Conservation (phyloP, 2,113 vertebrate genomes). For the Microtus pennsylvanicus region DNA sequence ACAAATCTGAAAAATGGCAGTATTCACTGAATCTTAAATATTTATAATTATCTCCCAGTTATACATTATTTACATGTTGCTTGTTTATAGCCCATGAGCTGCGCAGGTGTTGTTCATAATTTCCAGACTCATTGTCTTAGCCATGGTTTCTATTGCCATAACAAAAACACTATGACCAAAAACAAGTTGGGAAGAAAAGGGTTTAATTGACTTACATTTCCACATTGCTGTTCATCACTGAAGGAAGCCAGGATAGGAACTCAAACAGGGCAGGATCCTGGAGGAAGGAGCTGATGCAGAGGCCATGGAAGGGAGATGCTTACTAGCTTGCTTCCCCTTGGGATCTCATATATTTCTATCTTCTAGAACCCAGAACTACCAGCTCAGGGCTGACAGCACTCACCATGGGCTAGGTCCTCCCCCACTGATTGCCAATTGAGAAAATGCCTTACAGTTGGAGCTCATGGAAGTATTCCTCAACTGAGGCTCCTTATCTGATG, state of each 20-base stretch:
- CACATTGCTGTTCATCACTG: not conserved
- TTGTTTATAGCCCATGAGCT: conserved; percentile 53
- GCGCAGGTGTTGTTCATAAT: conserved; percentile 52
- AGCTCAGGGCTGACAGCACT: no score
- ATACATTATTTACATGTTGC: conserved; percentile 46
- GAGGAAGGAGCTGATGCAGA: not conserved
- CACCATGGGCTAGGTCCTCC: no score
- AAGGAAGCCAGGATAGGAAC: not conserved
- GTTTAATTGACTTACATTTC: not conserved
- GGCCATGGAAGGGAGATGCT: no score
- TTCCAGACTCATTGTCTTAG: conserved; percentile 40
- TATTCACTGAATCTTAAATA: conserved; percentile 54
- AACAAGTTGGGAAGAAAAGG: not conserved
- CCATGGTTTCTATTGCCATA: not conserved
- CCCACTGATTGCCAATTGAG: no score
- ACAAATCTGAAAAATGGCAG: conserved; percentile 54
- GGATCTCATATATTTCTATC: no score
- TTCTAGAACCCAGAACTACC: no score
- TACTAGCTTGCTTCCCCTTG: no score
- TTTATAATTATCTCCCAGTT: conserved; percentile 68
- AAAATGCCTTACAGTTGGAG: not conserved
- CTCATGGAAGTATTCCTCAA: not conserved
- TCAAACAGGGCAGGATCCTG: not conserved
- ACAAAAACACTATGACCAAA: not conserved
- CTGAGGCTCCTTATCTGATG: not conserved